Evolutionary conservation across 2,888 invertebrate species (phyloP).

Genomic region (Chirona hameri): DNA sequence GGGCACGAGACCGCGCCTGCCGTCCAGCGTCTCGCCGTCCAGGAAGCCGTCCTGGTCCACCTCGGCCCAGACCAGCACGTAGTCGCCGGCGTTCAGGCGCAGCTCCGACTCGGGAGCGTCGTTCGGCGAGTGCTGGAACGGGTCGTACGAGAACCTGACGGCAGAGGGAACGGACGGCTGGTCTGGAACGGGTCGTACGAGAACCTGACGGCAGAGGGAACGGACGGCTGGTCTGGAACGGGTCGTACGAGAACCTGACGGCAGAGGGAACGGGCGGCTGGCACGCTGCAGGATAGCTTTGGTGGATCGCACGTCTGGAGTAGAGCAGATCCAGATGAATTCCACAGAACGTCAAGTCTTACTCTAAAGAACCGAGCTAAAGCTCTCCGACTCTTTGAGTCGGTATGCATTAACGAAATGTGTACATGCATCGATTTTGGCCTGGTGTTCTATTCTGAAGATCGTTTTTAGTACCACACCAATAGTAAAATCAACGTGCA

Average conservation of each 20-base stretch:
- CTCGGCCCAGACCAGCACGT: slow-evolving; percentile 76
- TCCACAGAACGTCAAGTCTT: no score
- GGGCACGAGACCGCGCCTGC: slow-evolving; percentile 88
- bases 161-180: slow-evolving; percentile 49
- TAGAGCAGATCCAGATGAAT: no score
- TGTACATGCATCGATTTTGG: no score
- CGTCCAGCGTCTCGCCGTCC: slow-evolving; percentile 91
- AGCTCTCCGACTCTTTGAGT: no score
- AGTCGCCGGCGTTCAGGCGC: slow-evolving; percentile 89
- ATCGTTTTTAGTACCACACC: no score
- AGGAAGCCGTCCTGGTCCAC: slow-evolving; percentile 70
- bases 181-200: not conserved
- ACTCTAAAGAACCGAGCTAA: no score
- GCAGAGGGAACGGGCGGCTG: slow-evolving; percentile 50
- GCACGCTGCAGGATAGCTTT: no score
- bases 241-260: slow-evolving; percentile 53
- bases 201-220: slow-evolving; percentile 60
- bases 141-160: slow-evolving; percentile 64
- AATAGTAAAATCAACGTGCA: no score
- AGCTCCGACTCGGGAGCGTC: slow-evolving; percentile 94
- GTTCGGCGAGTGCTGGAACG: slow-evolving; percentile 66
- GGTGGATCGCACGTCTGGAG: no score
- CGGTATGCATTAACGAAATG: no score
- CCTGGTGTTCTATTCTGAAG: no score
- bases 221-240: not conserved